phyloP scores from a whole-genome alignment of 2,113 vertebrate genomes.

The Aegithalos caudatus region DNA sequence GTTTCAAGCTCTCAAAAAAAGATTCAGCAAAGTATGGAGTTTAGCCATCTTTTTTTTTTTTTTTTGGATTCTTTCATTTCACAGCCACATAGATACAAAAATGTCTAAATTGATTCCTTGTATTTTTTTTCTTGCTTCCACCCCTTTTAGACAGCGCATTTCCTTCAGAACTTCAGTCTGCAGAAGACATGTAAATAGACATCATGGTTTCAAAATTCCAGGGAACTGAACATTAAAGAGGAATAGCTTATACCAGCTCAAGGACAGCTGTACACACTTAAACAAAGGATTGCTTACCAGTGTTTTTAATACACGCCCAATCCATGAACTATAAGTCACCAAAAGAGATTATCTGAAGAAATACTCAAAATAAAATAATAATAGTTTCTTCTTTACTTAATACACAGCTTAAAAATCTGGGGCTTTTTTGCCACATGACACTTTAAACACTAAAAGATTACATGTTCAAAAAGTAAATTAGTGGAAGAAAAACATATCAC shows the following conservation, averaged over 20 bases:
- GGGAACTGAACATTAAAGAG: neutral
- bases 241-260: neutral
- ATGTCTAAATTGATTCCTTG: neutral
- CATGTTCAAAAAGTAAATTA: neutral
- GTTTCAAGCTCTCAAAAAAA: neutral
- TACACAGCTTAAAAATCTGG: neutral
- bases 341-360: neutral
- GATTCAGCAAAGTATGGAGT: neutral
- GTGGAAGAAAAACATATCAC: neutral
- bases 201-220: neutral
- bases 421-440: neutral
- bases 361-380: neutral
- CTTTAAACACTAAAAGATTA: neutral
- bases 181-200: neutral
- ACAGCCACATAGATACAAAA: neutral
- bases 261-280: neutral
- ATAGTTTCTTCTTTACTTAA: neutral
- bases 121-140: neutral
- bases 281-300: neutral
- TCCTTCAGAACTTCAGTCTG: neutral
- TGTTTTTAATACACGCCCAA: neutral
- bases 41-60: neutral
- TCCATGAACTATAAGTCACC: neutral
- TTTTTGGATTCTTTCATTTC: neutral
- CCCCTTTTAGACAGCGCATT: neutral